Base-by-base conservation (phyloP, 2,113 vertebrate genomes). In the Colaptes auratus region DNA sequence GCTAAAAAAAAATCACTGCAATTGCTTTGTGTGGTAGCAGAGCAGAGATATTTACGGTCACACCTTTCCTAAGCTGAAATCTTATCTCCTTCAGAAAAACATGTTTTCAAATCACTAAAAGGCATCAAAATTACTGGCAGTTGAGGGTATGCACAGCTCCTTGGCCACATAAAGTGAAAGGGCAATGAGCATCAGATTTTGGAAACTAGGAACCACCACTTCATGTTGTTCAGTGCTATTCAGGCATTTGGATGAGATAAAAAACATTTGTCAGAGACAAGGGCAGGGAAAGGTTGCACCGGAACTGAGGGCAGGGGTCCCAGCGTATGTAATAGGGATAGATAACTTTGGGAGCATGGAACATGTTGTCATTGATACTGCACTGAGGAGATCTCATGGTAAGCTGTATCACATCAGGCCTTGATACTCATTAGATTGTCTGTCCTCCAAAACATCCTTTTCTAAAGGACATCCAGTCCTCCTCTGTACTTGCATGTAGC, bases 161-260 rank as follows among this genome's bases (percentile, higher is more conserved):
- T 61, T 31, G 33, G 25, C 28, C 8, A 0, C 28, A 20, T 53
- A 11, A 50, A 2, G 1, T 11, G 25, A 39, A 1, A 75, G 2
- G 7, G n/a, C 16, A 48, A 61, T 1, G 7, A 73, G 17, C 4
- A 6, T 16, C 1, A 1, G 20, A 8, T 42, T 50, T 28, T 28
- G 60, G 35, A 65, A 44, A 13, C 35, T 69, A 25, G 20, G 23
- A 89, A 10, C 6, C 33, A 53, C 10, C 1, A 10, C 67, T 75
- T 69, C 7, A 11, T 65, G 50, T 25, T 56, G 18, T 33, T 79
- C 31, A 42, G 23, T n/a, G 24, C 10, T 90, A 39, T 55, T 90
- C 77, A 79, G 72, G 64, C 2, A 9, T 83, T 80, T 73, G n/a
- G 20, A 65, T 42, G 28, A 76, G 10, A 19, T 8, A 8, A 61